Base-by-base conservation (phyloP, 2,888 invertebrate species). In the Pterostichus madidus region DNA sequence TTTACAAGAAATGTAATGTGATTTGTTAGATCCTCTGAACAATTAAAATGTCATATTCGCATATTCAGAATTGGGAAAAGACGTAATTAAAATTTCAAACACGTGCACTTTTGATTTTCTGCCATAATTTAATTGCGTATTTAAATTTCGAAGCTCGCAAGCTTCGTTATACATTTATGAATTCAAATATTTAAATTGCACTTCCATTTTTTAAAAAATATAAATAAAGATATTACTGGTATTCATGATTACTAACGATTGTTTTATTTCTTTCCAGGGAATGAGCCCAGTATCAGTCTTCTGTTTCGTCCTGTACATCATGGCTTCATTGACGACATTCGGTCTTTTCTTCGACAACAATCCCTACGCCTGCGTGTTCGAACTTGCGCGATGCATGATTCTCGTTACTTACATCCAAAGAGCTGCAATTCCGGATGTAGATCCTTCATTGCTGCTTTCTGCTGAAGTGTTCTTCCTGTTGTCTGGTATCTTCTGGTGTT, bases 281-380 rank as follows among this genome's bases (percentile, higher is more conserved):
- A 91, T 94, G 89, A 92, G 91, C 83, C 93, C 93, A 52, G 85
- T 93, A 10, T 91, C 92, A 2, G 93, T 93, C 1, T 88, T 93
- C 11, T 89, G 91, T 71, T 92, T 92, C 86, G 92, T 94, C 0
- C 84, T 91, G 59, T 95, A 94, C 90, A 93, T 95, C 85, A 91
- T 95, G 61, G 92, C 92, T 2, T 94, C 95, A 0, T 89, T 95
- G 11, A 94, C 94, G 0, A 90, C 93, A 31, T 94, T 95, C 75
- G 95, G 95, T 0, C 92, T 95, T 91, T 88, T 95, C 7, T 93
- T 95, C 86, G 95, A 95, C 86, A 92, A 93, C 85, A 92, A 92
- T 56, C 91, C 92, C 6, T 91, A 92, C 85, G 94, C 94, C 0
- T 91, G 92, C 6, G 86, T 92, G 0, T 89, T 94, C 46, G 96